Evolutionary conservation across 2,113 vertebrate genomes (phyloP).

Genomic region (Equus quagga): DNA sequence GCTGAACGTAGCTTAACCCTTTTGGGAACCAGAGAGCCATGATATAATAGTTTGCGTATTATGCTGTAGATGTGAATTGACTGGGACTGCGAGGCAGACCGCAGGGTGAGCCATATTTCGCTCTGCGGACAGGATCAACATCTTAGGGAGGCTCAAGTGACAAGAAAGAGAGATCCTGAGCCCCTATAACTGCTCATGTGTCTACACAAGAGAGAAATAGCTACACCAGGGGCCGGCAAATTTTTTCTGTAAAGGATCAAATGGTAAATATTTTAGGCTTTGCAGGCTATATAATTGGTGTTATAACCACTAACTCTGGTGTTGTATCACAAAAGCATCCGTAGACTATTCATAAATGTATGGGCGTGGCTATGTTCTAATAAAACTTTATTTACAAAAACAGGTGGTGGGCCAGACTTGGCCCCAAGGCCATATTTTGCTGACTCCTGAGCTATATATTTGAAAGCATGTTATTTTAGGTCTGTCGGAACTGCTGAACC

Average conservation of each 20-base stretch:
- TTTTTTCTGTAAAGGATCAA: background rate
- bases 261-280: background rate
- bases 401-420: background rate
- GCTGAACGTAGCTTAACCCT: background rate
- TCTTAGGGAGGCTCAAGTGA: background rate
- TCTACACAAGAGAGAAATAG: background rate
- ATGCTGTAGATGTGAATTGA: fast-evolving
- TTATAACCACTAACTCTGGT: background rate
- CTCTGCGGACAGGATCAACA: background rate
- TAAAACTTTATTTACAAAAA: constrained; percentile 55
- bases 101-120: background rate
- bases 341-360: background rate
- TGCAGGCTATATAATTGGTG: background rate
- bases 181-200: background rate
- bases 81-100: background rate
- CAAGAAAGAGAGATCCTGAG: background rate
- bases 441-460: background rate
- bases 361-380: background rate
- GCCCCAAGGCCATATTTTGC: background rate
- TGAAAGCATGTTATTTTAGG: constrained; percentile 29
- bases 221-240: background rate
- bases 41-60: background rate
- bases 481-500: background rate
- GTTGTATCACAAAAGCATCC: background rate
- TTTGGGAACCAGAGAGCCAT: background rate